Conservation (phyloP, 2,888 invertebrate genomes). For the Syrista parreyssii region DNA sequence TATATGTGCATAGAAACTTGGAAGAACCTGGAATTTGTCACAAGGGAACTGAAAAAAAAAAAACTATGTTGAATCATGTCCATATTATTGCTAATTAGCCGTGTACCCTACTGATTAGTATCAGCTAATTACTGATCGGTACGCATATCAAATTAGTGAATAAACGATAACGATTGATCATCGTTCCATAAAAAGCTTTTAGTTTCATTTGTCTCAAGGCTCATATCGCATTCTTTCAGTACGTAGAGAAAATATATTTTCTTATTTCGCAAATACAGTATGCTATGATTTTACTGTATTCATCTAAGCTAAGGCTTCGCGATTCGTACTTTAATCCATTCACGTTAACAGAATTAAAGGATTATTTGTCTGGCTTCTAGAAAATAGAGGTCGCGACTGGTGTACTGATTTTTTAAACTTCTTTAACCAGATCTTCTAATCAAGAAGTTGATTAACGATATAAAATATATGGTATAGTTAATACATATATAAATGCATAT, state of each 20-base stretch:
- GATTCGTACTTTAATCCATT: constrained; percentile 25
- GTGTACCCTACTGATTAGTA: background rate
- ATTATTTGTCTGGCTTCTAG: background rate
- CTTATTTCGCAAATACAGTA: background rate
- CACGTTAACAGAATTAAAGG: constrained; percentile 33
- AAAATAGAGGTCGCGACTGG: background rate
- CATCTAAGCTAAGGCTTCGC: constrained; percentile 25
- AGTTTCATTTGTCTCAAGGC: background rate
- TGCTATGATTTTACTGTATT: background rate
- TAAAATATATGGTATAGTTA: background rate
- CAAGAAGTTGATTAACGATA: background rate
- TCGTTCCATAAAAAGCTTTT: background rate
- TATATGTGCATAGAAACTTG: background rate
- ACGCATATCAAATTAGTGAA: background rate
- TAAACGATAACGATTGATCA: background rate
- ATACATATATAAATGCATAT: too few relatives aligned
- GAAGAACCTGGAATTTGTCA: background rate
- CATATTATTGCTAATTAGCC: background rate
- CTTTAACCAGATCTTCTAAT: background rate
- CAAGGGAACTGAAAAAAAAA: background rate
- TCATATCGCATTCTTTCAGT: background rate
- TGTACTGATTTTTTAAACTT: background rate
- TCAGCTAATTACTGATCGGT: background rate
- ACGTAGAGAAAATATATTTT: background rate
- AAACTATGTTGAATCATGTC: background rate